A percentile compares a stretch with the other conserved stretches of the same genome.
phyloP scores from a whole-genome alignment of 2,888 invertebrate species.

The Brachyopa scutellaris region DNA sequence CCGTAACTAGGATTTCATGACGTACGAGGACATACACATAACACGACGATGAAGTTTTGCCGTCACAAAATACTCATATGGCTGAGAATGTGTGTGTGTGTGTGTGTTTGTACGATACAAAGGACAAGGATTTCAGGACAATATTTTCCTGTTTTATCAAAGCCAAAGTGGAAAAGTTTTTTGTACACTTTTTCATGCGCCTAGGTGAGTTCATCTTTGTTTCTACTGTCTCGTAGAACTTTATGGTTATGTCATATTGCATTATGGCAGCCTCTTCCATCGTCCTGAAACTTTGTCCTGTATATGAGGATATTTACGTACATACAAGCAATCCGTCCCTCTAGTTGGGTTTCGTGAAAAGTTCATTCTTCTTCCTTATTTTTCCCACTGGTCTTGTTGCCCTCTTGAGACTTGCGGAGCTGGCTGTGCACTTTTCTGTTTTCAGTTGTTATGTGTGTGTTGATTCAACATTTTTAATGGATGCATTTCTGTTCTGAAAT shows the following conservation, averaged over 20 bases:
- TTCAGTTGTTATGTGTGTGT: slow-evolving; percentile 21
- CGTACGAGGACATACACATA: slow-evolving; percentile 40
- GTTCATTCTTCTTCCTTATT: slow-evolving; percentile 24
- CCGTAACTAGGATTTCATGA: slow-evolving; percentile 63
- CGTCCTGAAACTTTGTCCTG: slow-evolving; percentile 54
- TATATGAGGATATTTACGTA: too few species aligned
- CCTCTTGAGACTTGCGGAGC: slow-evolving; percentile 20
- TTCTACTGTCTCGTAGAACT: slow-evolving; percentile 55
- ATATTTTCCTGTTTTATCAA: slow-evolving; percentile 66
- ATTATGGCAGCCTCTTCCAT: slow-evolving; percentile 46
- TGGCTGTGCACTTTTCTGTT: slow-evolving; percentile 34
- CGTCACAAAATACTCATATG: slow-evolving; percentile 30
- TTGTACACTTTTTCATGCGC: slow-evolving; percentile 64
- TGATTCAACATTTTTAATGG: slow-evolving; percentile 59
- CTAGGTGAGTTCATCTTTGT: slow-evolving; percentile 70
- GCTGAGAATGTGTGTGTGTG: background rate
- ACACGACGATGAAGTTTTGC: slow-evolving; percentile 43
- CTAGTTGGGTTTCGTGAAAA: slow-evolving; percentile 14
- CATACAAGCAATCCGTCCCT: slow-evolving; percentile 23
- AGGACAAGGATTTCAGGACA: slow-evolving; percentile 54
- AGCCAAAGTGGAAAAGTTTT: slow-evolving; percentile 71
- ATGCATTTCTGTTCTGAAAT: slow-evolving; percentile 55
- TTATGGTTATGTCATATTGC: slow-evolving; percentile 69
- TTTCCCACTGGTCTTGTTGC: slow-evolving; percentile 17
- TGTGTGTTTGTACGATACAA: background rate